Evolutionary conservation across 2,113 vertebrate genomes (phyloP).

Genomic region (Oncorhynchus tshawytscha): DNA sequence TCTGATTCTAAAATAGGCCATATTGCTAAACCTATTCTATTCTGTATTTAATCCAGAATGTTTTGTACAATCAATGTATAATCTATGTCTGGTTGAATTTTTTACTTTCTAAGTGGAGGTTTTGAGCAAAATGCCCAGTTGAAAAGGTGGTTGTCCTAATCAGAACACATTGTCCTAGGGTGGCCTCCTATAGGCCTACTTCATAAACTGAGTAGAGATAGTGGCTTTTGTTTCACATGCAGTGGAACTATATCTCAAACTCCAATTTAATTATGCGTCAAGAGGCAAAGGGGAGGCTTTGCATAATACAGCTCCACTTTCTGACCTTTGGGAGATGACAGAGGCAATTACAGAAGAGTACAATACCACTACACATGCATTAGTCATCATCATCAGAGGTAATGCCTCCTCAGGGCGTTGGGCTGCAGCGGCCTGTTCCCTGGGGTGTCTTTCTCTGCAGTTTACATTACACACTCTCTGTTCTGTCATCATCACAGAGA

Average conservation of each 20-base stretch:
- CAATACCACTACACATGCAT: slow-evolving; percentile 1
- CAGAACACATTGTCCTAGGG: no score
- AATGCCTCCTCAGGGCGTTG: slow-evolving; percentile 17
- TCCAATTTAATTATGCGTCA: slow-evolving; percentile 24
- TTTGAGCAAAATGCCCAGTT: no score
- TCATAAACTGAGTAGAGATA: neutral
- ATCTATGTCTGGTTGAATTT: no score
- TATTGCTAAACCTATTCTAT: no score
- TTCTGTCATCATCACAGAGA: slow-evolving; percentile 35
- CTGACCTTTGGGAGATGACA: slow-evolving; percentile 17
- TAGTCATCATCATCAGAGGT: slow-evolving; percentile 9
- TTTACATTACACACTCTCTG: slow-evolving; percentile 21
- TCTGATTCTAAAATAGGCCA: no score
- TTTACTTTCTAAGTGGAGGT: no score
- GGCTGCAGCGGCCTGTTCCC: slow-evolving; percentile 3
- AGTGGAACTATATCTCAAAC: neutral
- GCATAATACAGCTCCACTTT: neutral
- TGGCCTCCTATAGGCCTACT: no score
- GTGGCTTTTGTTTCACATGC: slow-evolving; percentile 9
- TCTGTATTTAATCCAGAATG: no score
- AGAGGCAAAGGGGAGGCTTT: neutral
- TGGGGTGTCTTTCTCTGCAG: neutral
- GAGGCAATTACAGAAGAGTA: slow-evolving; percentile 13
- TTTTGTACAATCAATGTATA: no score
- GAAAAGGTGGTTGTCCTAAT: no score